phyloP scores from a whole-genome alignment of 2,113 vertebrate species.

The Pteronura brasiliensis region DNA sequence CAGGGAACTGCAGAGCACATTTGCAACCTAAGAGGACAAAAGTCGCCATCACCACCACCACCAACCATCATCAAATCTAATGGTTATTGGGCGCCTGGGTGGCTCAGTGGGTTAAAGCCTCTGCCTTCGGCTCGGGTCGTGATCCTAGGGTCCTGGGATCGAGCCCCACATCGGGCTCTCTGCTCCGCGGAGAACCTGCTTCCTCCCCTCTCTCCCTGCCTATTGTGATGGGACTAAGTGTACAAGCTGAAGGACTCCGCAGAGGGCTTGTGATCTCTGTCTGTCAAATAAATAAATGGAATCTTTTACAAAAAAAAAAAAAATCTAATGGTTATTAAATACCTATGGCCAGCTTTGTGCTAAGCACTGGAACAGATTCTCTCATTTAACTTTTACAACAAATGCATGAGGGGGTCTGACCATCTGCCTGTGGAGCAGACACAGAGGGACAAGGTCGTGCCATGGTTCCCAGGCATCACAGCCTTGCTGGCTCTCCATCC shows the following conservation, averaged over 20 bases:
- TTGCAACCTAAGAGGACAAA: background rate
- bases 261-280: no score
- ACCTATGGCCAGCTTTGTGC: background rate
- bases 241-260: no score
- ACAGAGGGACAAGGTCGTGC: background rate
- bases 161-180: no score
- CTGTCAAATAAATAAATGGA: no score
- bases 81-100: no score
- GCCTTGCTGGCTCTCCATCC: background rate
- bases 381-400: background rate
- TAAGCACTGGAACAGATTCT: background rate
- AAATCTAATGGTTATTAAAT: background rate
- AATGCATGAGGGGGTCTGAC: rapidly evolving
- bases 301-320: no score
- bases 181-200: no score
- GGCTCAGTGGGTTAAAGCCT: no score
- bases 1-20: background rate
- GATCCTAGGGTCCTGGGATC: no score
- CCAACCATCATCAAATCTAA: background rate
- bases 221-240: no score
- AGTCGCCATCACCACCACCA: rapidly evolving
- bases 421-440: background rate
- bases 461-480: background rate
- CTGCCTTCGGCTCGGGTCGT: no score
- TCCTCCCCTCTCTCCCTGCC: no score